Evolutionary conservation across 2,888 invertebrate species (phyloP).

Genomic region (Chelonus formosanus): DNA sequence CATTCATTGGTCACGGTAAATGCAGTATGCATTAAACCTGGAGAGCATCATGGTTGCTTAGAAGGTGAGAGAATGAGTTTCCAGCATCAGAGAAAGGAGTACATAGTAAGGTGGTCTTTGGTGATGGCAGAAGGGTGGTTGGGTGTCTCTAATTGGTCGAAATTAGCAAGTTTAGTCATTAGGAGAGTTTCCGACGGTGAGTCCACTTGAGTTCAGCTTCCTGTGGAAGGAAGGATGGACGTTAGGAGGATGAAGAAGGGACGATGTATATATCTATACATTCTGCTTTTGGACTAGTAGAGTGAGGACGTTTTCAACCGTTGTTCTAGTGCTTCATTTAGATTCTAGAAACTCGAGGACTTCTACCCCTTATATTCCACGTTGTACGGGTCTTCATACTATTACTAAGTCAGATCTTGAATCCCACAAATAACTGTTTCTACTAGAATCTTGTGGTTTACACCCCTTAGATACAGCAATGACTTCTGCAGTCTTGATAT

Average conservation of each 20-base stretch:
- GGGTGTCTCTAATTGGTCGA: slow-evolving; percentile 62
- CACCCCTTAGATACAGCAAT: slow-evolving; percentile 47
- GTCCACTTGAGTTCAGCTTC: slow-evolving; percentile 58
- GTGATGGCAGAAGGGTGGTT: slow-evolving; percentile 34
- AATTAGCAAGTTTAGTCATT: slow-evolving; percentile 66
- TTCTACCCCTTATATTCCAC: background rate
- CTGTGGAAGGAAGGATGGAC: slow-evolving; percentile 54
- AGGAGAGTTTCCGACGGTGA: slow-evolving; percentile 62
- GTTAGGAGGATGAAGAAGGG: slow-evolving; percentile 35
- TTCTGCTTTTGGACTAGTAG: slow-evolving; percentile 15
- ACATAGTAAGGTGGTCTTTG: slow-evolving; percentile 11
- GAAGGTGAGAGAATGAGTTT: slow-evolving; percentile 25
- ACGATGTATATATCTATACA: slow-evolving; percentile 26
- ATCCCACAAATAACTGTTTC: slow-evolving; percentile 61
- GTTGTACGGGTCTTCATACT: background rate
- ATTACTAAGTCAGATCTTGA: slow-evolving; percentile 30
- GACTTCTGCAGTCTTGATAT: background rate
- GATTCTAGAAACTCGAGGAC: slow-evolving; percentile 4
- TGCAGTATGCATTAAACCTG: slow-evolving; percentile 1
- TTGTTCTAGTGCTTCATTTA: slow-evolving; percentile 11
- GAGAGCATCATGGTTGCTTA: background rate
- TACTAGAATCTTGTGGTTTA: slow-evolving; percentile 58
- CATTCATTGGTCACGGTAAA: slow-evolving; percentile 11
- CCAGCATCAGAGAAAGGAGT: slow-evolving; percentile 6
- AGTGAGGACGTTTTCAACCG: slow-evolving; percentile 9